These are phyloP conservation scores for Prunella himalayana DNA, from an alignment of 2,113 vertebrate species.

Conservation along the genomic window DNA sequence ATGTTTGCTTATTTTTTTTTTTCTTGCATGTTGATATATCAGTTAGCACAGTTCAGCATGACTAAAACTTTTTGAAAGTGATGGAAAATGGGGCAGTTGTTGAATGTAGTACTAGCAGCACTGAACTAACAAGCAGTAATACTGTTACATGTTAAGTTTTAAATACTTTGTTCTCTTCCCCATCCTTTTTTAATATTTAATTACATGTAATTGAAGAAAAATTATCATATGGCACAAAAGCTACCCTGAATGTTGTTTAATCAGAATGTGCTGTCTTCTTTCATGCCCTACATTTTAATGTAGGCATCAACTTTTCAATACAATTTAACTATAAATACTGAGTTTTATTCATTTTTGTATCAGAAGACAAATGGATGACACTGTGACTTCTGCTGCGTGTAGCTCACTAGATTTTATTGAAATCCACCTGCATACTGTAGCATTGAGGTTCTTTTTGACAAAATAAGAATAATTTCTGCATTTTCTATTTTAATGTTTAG, in stretches of 20 bases:
- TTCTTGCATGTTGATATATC: fast-evolving
- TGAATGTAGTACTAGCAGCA: background rate
- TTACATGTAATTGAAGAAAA: background rate
- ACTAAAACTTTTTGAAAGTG: background rate
- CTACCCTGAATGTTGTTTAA: background rate
- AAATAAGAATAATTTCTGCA: background rate
- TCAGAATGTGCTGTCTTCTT: background rate
- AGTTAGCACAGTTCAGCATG: background rate
- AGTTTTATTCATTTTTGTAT: background rate
- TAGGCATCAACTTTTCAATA: background rate
- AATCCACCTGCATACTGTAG: background rate
- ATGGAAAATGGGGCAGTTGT: background rate
- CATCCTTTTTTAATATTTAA: background rate
- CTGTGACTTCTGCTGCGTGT: background rate
- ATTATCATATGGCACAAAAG: background rate
- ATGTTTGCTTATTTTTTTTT: background rate
- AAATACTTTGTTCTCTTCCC: background rate
- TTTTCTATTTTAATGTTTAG: background rate
- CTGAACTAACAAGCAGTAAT: background rate
- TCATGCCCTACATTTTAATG: background rate
- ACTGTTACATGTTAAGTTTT: background rate
- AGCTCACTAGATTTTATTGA: background rate
- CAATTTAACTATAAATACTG: background rate
- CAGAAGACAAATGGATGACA: background rate
- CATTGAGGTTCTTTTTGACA: background rate